Conservation (phyloP, 2,113 vertebrate species). For the Sialia sialis region DNA sequence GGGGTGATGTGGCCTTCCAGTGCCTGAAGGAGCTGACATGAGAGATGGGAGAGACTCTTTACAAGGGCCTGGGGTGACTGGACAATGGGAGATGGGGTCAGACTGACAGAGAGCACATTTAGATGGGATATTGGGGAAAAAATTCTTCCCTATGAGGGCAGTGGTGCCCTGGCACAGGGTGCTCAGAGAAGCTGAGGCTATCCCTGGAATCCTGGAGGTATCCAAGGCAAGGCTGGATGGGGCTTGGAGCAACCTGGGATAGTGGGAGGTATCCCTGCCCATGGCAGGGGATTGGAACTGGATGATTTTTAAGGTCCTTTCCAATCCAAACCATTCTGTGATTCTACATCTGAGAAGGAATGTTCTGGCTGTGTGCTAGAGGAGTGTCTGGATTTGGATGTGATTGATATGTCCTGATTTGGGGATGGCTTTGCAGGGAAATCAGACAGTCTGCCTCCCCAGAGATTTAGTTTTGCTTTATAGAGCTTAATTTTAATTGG, state of each 20-base stretch:
- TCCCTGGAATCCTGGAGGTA: not conserved
- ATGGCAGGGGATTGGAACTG: not conserved
- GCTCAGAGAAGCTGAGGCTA: not conserved
- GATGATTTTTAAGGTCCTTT: not conserved
- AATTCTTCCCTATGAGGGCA: not conserved
- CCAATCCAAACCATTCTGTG: not conserved
- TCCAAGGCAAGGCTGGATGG: rapidly evolving
- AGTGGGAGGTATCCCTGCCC: not conserved
- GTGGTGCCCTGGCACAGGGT: rapidly evolving
- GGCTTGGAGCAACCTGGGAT: not conserved
- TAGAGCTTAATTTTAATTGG: not conserved
- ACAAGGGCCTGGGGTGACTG: not conserved
- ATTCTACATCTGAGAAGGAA: rapidly evolving
- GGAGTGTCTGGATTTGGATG: not conserved
- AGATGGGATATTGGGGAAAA: rapidly evolving
- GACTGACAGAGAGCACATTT: not conserved
- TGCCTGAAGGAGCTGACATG: not conserved
- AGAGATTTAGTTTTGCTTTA: not conserved
- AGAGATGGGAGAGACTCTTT: not conserved
- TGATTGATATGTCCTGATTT: not conserved
- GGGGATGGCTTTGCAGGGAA: not conserved
- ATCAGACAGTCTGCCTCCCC: not conserved
- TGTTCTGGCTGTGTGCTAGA: not conserved
- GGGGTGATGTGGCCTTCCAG: not conserved
- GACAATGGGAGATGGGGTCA: not conserved